Conservation (phyloP, 1,140 invertebrate genomes). For the Orussus abietinus region DNA sequence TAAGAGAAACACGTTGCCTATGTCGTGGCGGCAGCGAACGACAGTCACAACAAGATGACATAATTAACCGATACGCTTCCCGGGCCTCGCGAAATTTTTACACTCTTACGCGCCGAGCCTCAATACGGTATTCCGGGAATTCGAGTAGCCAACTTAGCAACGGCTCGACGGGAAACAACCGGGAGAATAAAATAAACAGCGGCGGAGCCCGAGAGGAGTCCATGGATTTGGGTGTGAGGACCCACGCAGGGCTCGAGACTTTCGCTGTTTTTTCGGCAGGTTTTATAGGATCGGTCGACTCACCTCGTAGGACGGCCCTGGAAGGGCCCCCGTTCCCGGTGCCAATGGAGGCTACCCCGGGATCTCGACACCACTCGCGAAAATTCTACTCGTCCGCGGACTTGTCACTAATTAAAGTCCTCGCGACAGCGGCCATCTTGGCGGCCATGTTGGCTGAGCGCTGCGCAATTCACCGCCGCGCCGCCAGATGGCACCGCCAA, state of each 20-base stretch:
- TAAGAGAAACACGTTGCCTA: too few relatives aligned
- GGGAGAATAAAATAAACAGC: too few relatives aligned
- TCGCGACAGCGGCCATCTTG: constrained; percentile 30
- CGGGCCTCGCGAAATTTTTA: too few relatives aligned
- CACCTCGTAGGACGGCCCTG: constrained; percentile 15
- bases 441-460: constrained; percentile 7
- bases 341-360: constrained; percentile 12
- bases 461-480: background rate
- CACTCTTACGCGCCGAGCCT: too few relatives aligned
- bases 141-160: too few relatives aligned
- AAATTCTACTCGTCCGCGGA: constrained; percentile 22
- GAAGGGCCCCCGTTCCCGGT: constrained; percentile 3
- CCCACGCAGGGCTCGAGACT: background rate
- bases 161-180: too few relatives aligned
- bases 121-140: too few relatives aligned
- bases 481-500: constrained; percentile 21
- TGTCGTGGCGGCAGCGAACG: too few relatives aligned
- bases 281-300: constrained; percentile 13
- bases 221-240: background rate
- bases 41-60: too few relatives aligned
- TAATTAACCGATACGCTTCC: too few relatives aligned
- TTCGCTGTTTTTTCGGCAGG: background rate
- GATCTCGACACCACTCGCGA: constrained; percentile 13
- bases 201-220: background rate
- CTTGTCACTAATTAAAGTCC: constrained; percentile 32